Percentiles rank a stretch among this genome's conserved stretches.
Conservation (phyloP, 2,113 vertebrate species). For the Misgurnus mizolepis region DNA sequence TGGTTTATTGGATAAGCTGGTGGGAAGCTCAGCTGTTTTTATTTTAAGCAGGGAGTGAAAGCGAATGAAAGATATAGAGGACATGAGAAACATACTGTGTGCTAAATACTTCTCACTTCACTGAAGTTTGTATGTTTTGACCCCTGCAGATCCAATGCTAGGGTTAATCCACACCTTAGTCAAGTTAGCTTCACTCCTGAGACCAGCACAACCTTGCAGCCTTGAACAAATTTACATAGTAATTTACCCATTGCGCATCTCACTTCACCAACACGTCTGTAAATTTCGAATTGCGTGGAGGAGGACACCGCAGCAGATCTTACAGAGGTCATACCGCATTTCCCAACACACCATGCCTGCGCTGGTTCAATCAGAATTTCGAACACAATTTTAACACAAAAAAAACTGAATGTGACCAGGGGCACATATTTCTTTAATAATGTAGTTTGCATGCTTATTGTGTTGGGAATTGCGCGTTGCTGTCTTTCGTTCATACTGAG, state of each 20-base stretch:
- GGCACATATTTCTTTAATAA: slow-evolving; percentile 12
- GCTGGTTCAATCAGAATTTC: slow-evolving; percentile 7
- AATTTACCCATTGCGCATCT: slow-evolving; percentile 40
- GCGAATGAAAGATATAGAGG: neutral
- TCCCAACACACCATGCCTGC: neutral
- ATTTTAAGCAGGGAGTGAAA: neutral
- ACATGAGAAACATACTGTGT: neutral
- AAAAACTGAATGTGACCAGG: slow-evolving; percentile 6
- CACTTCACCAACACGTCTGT: slow-evolving; percentile 44
- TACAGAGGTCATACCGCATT: slow-evolving; percentile 19
- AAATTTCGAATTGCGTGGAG: slow-evolving; percentile 26
- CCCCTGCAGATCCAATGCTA: neutral
- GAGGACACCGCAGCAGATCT: slow-evolving; percentile 11
- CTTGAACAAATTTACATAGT: slow-evolving; percentile 48
- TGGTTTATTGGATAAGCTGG: neutral
- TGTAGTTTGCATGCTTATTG: slow-evolving; percentile 44
- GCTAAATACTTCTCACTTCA: neutral
- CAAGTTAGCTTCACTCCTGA: slow-evolving; percentile 44
- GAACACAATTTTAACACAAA: slow-evolving; percentile 12
- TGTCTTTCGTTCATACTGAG: neutral
- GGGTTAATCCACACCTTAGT: slow-evolving; percentile 40
- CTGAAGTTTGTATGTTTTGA: slow-evolving; percentile 16
- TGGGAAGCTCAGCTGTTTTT: neutral
- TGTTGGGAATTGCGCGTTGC: slow-evolving; percentile 14
- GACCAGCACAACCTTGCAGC: slow-evolving; percentile 42